Evolutionary conservation across 2,113 vertebrate genomes (phyloP), one percentile per base, ranked within the genome.

Genomic region (Amblyopsis rosae): DNA sequence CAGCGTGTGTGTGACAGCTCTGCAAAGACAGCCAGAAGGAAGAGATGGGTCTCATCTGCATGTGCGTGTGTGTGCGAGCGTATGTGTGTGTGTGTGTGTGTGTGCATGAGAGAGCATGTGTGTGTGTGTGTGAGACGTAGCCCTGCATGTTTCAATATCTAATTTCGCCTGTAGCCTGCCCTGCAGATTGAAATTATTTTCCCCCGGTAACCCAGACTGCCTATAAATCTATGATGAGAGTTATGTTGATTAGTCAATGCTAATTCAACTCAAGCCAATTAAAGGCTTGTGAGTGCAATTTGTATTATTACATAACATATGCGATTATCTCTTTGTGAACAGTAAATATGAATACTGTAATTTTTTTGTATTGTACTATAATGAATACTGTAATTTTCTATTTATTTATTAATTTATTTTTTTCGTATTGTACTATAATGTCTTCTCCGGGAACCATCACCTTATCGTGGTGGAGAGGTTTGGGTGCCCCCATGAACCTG

Each of bases 1-100:
- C 85, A 82, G 13, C 16, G 83, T 80, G 73, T 86, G 79, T 87
- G 82, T 86, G 86, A 85, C 86, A 85, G 86, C 79, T 85, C 79
- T 55, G 70, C 77, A 61, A 66, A 80, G 80, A 83, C 80, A 67
- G 73, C 77, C 84, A 84, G 79, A 68, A 73, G 85, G 80, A 86
- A 76, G 57, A 81, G 76, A 79, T 61, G 72, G 45, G 73, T 72
- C 79, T 90, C 72, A 86, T 86, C 77, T 82, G 75, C 79, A 85
- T 87, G 84, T 58, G n/a, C 15, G 11, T 17, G 47, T 64, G 17
- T 19, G 47, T 51, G 48, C 33, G 2, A 49, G 19, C 1, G 6
- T 64, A 62, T 58, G 48, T 46, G 62, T 70, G 48, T 48, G 11
- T 54, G 8, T 46, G 50, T 72, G 60, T 68, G 48, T 63, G 55